These are phyloP conservation scores for Phaenicophaeus curvirostris DNA, from an alignment of 2,797 vertebrate species.

Conservation along the genomic window DNA sequence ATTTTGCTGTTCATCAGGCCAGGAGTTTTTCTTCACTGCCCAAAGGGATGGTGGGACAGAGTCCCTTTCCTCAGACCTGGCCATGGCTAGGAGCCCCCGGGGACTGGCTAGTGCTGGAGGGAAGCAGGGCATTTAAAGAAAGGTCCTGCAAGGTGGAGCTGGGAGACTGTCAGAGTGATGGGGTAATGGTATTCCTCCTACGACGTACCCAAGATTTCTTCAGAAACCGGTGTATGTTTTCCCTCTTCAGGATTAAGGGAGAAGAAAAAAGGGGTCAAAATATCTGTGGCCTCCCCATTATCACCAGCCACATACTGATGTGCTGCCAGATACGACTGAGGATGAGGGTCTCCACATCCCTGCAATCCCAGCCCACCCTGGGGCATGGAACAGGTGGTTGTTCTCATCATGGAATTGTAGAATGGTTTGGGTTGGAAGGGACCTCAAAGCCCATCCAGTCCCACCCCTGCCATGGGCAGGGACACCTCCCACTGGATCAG, in stretches of 20 bases:
- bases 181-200: not conserved
- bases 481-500: too few relatives aligned
- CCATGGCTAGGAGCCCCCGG: fast-evolving
- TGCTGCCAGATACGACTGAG: not conserved
- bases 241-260: not conserved
- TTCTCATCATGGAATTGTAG: not conserved
- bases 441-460: too few relatives aligned
- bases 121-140: not conserved
- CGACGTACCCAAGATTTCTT: not conserved
- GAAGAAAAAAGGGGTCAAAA: not conserved
- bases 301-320: not conserved
- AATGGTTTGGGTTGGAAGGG: too few relatives aligned
- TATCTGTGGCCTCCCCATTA: not conserved
- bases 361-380: not conserved
- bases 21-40: not conserved
- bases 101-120: not conserved
- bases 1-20: not conserved
- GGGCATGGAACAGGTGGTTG: fast-evolving
- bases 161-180: not conserved
- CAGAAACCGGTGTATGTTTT: not conserved
- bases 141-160: not conserved
- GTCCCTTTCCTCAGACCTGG: not conserved
- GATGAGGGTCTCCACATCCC: not conserved
- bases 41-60: not conserved
- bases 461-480: too few relatives aligned